Conservation (phyloP, 2,888 invertebrate genomes). For the Archaeoteleia sp. region DNA sequence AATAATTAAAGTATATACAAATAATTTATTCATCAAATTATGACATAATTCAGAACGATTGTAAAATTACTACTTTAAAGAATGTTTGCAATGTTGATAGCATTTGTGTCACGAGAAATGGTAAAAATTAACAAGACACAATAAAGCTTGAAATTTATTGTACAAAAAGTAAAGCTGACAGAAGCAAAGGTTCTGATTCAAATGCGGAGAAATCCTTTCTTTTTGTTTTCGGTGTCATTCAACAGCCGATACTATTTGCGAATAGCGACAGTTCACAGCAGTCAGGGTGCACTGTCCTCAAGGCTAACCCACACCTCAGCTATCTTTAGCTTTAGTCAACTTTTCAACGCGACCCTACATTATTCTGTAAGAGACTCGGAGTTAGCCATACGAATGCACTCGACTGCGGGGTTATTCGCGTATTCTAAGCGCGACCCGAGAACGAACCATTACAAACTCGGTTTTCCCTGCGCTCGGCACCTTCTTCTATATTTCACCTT, state of each 20-base stretch:
- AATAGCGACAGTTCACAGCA: conserved; percentile 28
- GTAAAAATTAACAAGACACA: no score
- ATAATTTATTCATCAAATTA: no score
- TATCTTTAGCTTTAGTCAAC: conserved; percentile 67
- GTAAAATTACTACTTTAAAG: no score
- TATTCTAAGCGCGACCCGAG: conserved; percentile 49
- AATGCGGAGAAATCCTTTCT: not conserved
- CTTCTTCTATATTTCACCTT: conserved; percentile 29
- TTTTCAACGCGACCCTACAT: conserved; percentile 62
- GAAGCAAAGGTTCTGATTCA: no score
- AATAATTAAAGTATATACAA: no score
- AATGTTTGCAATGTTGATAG: no score
- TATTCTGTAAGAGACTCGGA: conserved; percentile 59
- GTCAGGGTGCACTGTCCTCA: conserved; percentile 56
- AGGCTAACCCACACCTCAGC: conserved; percentile 57
- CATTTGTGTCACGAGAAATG: no score
- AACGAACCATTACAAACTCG: conserved; percentile 41
- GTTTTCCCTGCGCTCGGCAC: conserved; percentile 31
- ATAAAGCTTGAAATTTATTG: not conserved
- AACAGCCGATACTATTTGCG: conserved; percentile 22
- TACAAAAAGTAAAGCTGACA: not conserved
- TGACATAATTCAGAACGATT: no score
- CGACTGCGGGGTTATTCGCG: conserved; percentile 55
- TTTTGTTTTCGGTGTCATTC: conserved; percentile 2
- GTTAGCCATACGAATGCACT: conserved; percentile 57